Evolutionary conservation across 2,113 vertebrate genomes (phyloP).

Genomic region (Synodontis membranacea): DNA sequence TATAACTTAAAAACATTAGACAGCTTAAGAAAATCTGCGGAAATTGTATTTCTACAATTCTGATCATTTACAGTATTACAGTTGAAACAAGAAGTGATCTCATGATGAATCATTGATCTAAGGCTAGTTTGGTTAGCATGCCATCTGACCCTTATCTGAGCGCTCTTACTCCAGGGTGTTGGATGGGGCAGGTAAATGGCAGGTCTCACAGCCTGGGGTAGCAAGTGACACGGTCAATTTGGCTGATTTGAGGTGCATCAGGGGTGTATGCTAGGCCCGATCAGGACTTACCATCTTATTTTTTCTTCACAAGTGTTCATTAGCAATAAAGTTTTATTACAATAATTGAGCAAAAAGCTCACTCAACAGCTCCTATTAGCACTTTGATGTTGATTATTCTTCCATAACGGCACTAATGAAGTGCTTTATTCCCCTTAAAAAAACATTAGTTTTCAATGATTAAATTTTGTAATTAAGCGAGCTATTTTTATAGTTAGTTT

Average conservation of each 20-base stretch:
- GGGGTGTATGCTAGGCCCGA: constrained; percentile 56
- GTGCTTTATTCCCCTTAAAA: no score
- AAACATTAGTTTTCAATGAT: no score
- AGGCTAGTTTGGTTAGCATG: neutral
- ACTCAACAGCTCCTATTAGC: no score
- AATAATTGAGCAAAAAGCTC: no score
- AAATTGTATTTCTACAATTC: neutral
- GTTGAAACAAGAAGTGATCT: neutral
- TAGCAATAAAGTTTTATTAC: no score
- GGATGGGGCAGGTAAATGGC: constrained; percentile 63
- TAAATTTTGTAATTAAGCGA: no score
- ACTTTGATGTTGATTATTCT: no score
- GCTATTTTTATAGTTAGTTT: no score
- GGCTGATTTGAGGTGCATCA: constrained; percentile 69
- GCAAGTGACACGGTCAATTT: constrained; percentile 55
- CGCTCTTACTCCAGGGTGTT: neutral
- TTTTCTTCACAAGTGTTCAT: no score
- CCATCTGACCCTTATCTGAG: neutral
- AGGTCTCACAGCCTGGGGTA: constrained; percentile 24
- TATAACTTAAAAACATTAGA: no score
- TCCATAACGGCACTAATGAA: no score
- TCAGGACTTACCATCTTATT: constrained; percentile 59
- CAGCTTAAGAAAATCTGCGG: neutral
- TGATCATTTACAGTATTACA: neutral
- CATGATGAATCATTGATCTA: neutral